phyloP scores from a whole-genome alignment of 2,797 vertebrate species.

The Euphonia xanthogaster region DNA sequence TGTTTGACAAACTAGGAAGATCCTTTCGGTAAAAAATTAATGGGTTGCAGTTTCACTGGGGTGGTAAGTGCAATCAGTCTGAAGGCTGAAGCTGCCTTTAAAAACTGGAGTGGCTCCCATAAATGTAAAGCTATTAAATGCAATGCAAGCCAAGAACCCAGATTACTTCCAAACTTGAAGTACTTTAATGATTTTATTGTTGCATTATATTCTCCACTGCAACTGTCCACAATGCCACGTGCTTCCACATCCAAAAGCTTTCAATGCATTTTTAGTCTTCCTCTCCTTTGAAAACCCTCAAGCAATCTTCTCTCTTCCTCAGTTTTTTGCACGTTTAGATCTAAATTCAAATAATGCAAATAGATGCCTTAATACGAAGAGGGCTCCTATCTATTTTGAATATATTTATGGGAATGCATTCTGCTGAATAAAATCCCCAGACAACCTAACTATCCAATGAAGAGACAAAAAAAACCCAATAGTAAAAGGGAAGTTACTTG shows the following conservation, averaged over 20 bases:
- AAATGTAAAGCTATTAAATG: conserved; percentile 66
- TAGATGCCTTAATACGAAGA: conserved; percentile 22
- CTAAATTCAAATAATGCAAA: conserved; percentile 41
- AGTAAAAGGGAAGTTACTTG: conserved; percentile 28
- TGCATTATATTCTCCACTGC: conserved; percentile 58
- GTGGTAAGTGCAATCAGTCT: conserved; percentile 68
- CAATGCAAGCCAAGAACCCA: conserved; percentile 61
- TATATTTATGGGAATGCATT: conserved; percentile 54
- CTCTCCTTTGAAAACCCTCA: conserved; percentile 15
- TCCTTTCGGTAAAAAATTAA: conserved; percentile 56
- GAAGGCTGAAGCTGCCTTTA: conserved; percentile 68
- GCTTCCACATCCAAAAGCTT: conserved; percentile 49
- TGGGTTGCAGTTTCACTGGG: conserved; percentile 47
- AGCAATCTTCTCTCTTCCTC: background rate
- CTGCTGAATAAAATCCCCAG: conserved; percentile 61
- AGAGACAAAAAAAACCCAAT: conserved; percentile 44
- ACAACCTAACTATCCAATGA: conserved; percentile 12
- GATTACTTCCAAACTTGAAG: conserved; percentile 61
- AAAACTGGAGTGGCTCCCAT: conserved; percentile 67
- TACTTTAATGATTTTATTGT: conserved; percentile 68
- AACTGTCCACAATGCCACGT: conserved; percentile 49
- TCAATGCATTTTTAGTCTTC: conserved; percentile 31
- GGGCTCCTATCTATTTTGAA: conserved; percentile 32
- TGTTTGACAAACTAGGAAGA: conserved; percentile 36
- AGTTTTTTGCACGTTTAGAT: conserved; percentile 21